Evolutionary conservation across 2,797 vertebrate genomes (phyloP), one percentile per base, ranked within the genome.

Genomic region (Fratercula arctica): DNA sequence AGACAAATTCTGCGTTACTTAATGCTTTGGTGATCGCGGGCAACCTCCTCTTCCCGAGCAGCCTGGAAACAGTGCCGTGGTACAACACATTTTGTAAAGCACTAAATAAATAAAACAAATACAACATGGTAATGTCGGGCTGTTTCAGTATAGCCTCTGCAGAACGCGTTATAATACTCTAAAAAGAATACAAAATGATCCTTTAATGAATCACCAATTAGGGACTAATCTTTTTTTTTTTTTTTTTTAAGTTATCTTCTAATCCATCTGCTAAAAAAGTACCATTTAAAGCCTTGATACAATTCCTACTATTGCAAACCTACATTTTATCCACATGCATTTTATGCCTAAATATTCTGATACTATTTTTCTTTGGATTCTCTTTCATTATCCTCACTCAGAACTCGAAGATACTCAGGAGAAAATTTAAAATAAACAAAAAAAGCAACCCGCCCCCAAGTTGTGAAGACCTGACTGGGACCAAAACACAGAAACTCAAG

Each of bases 61-160:
- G 21, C 45, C 48, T 0, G 1, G 56, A 87, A 25, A 28, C 50
- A 28, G 50, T 5, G 11, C 13, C 56, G 2, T 4, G 5, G 15
- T 11, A 60, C 21, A 46, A 88, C 10, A 31, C 56, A 48, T 60
- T 74, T 35, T 17, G 20, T 70, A 31, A 85, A 89, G 18, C 6
- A 5, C 37, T 88, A n/a, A 57, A 89, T 39, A 80, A 91, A 85
- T 50, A 67, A 73, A 75, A 37, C 18, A 81, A 78, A 74, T 13
- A 51, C 21, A 54, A 39, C 0, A 2, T 9, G 28, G 33, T 33
- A 57, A 68, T 13, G 11, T 59, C 54, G 39, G 31, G 15, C 17
- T 59, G 23, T 31, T 87, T 76, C 35, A 37, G 17, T 29, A 12
- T 0, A 33, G 51, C 43, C 37, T 78, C 64, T 69, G 33, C 20